These are phyloP conservation scores for Helleia helle DNA, from an alignment of 2,888 invertebrate genomes.

Conservation along the genomic window DNA sequence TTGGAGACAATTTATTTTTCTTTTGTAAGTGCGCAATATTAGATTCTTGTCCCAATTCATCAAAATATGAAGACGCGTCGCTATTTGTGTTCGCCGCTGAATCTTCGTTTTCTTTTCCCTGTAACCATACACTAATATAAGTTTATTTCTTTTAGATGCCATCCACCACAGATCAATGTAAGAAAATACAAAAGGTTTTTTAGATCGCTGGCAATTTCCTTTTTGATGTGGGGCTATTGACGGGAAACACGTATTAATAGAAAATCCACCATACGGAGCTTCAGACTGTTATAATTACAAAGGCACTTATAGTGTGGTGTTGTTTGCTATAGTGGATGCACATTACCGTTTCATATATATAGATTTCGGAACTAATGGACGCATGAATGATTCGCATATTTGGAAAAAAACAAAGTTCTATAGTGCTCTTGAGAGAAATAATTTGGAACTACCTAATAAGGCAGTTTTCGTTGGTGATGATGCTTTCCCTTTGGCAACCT, in stretches of 20 bases:
- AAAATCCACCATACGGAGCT: constrained; percentile 23
- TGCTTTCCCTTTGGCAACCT: constrained; percentile 18
- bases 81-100: constrained; percentile 23
- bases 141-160: constrained; percentile 12
- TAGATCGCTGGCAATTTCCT: constrained; percentile 29
- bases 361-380: constrained; percentile 23
- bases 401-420: constrained; percentile 21
- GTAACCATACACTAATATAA: constrained; percentile 22
- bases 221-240: constrained; percentile 28
- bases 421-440: constrained; percentile 22
- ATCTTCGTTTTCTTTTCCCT: constrained; percentile 18
- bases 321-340: constrained; percentile 24
- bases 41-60: constrained; percentile 26
- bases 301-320: constrained; percentile 23
- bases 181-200: constrained; percentile 20
- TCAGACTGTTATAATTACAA: constrained; percentile 29
- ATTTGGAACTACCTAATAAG: constrained; percentile 20
- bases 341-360: constrained; percentile 20
- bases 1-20: constrained; percentile 24
- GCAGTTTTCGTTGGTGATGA: constrained; percentile 23
- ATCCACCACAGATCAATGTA: neutral
- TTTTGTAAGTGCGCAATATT: constrained; percentile 23
- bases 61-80: constrained; percentile 25
- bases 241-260: constrained; percentile 31
- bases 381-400: constrained; percentile 21